A percentile compares a stretch with the other conserved stretches of the same genome.
phyloP scores from a whole-genome alignment of 2,797 vertebrate species.

The Cossypha niveicapilla region DNA sequence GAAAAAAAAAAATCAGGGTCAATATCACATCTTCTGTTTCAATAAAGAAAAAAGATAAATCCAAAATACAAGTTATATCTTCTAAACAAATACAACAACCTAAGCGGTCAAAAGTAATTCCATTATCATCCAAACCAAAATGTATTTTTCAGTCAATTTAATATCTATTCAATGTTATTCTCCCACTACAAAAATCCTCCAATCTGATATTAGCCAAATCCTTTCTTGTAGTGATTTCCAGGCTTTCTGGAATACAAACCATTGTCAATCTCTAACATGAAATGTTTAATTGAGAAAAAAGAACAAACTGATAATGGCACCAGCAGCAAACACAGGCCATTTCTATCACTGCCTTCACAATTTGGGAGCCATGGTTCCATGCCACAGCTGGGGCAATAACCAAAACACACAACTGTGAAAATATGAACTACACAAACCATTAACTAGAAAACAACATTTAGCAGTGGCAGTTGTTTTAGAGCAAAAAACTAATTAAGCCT shows the following conservation, averaged over 20 bases:
- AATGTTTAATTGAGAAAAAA: neutral
- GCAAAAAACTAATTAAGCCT: neutral
- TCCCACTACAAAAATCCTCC: neutral
- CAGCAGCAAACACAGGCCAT: neutral
- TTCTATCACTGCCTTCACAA: neutral
- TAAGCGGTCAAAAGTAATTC: neutral
- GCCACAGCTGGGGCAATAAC: neutral
- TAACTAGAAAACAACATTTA: conserved; percentile 3
- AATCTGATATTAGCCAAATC: neutral
- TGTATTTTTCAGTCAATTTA: neutral
- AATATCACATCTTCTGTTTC: conserved; percentile 13
- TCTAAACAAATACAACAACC: conserved; percentile 23
- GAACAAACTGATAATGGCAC: neutral
- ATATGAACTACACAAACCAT: neutral
- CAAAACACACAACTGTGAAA: neutral
- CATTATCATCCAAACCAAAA: neutral
- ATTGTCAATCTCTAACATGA: neutral
- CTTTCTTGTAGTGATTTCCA: neutral
- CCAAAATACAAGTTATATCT: neutral
- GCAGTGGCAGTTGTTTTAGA: neutral
- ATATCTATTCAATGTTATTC: neutral
- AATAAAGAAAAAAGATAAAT: neutral
- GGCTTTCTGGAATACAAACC: neutral
- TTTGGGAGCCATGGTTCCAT: neutral
- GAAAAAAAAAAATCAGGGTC: conserved; percentile 63